Percentiles rank a stretch among this genome's conserved stretches.
Conservation (phyloP, 1,140 invertebrate species). For the Papilio machaon region DNA sequence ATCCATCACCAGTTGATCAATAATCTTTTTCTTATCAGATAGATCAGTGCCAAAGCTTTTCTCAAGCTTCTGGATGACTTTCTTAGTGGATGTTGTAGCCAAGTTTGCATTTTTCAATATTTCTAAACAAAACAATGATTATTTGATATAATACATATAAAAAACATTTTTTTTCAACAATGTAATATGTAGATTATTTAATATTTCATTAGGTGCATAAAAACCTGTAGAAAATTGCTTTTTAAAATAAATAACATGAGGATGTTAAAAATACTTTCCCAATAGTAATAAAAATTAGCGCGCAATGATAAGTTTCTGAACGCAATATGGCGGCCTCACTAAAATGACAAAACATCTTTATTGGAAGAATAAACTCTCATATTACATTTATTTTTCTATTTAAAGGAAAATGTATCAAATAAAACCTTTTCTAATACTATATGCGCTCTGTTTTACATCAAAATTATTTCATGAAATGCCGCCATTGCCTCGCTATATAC, state of each 20-base stretch:
- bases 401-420: conserved; percentile 59
- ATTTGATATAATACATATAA: not conserved
- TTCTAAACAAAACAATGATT: conserved; percentile 78
- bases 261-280: not conserved
- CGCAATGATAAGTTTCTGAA: conserved; percentile 49
- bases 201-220: not conserved
- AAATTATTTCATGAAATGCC: conserved; percentile 46
- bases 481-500: conserved; percentile 65
- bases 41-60: conserved; percentile 90
- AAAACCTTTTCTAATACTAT: conserved; percentile 54
- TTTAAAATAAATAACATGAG: no score
- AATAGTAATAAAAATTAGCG: not conserved
- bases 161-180: no score
- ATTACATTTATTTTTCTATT: conserved; percentile 24
- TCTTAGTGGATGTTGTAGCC: conserved; percentile 92
- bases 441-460: conserved; percentile 54
- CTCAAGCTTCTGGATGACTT: conserved; percentile 94
- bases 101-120: conserved; percentile 95
- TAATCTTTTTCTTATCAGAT: conserved; percentile 89
- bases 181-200: not conserved
- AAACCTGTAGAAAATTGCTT: not conserved
- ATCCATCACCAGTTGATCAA: conserved; percentile 92
- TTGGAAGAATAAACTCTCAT: not conserved
- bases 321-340: conserved; percentile 56
- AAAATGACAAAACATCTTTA: conserved; percentile 52